A percentile compares a stretch with the other conserved stretches of the same genome.
phyloP scores from a whole-genome alignment of 1,140 invertebrate species.

The Sitodiplosis mosellana region DNA sequence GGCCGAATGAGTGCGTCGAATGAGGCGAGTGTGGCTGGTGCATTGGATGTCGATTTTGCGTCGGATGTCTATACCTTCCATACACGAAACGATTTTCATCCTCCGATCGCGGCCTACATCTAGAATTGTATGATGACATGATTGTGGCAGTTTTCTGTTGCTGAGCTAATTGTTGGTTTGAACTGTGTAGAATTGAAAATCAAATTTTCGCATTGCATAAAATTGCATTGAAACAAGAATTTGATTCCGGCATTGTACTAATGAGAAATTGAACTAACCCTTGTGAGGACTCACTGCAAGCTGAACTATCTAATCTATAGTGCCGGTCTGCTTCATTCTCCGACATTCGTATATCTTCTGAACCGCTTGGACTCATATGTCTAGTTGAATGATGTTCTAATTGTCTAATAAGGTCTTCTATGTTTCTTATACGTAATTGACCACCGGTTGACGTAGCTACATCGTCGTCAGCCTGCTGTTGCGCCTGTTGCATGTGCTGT shows the following conservation, averaged over 20 bases:
- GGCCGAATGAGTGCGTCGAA: slow-evolving; percentile 25
- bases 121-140: slow-evolving; percentile 26
- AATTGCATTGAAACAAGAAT: not conserved
- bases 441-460: slow-evolving; percentile 42
- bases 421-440: slow-evolving; percentile 64
- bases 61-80: slow-evolving; percentile 57
- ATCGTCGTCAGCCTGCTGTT: slow-evolving; percentile 42
- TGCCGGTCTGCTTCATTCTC: slow-evolving; percentile 79
- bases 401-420: slow-evolving; percentile 80
- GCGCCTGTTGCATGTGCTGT: slow-evolving; percentile 1
- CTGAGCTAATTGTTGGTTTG: slow-evolving; percentile 26
- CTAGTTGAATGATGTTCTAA: slow-evolving; percentile 71
- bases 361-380: slow-evolving; percentile 76
- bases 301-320: slow-evolving; percentile 65
- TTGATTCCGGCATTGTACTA: not conserved
- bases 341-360: slow-evolving; percentile 79
- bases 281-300: slow-evolving; percentile 52
- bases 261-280: slow-evolving; percentile 32
- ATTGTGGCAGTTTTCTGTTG: slow-evolving; percentile 27
- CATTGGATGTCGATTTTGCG: slow-evolving; percentile 30
- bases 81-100: slow-evolving; percentile 55
- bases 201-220: not conserved
- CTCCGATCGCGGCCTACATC: slow-evolving; percentile 30
- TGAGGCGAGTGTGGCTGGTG: slow-evolving; percentile 22
- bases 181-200: slow-evolving; percentile 11